phyloP scores from a whole-genome alignment of 92 coral and sea anemone genomes.

The Parazoanthus atlanticus region DNA sequence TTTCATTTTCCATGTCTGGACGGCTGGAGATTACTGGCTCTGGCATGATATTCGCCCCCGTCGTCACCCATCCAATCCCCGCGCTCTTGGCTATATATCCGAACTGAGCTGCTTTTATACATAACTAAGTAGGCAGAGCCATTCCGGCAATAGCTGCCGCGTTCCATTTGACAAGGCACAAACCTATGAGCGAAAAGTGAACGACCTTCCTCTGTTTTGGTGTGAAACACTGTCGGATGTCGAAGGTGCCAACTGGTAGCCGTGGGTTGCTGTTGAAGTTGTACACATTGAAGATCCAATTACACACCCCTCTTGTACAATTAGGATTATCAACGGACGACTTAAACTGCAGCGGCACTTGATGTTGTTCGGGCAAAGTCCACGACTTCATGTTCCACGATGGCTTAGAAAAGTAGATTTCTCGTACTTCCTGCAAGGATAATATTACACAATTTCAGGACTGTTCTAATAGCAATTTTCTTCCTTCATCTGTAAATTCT shows the following conservation, averaged over 20 bases:
- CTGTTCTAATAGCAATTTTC: not conserved
- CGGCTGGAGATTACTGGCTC: no score
- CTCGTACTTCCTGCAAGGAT: slow-evolving; percentile 40
- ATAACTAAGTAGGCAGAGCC: no score
- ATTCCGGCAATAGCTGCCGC: no score
- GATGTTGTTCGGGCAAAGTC: slow-evolving; percentile 50
- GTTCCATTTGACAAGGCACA: not conserved
- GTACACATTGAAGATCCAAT: slow-evolving; percentile 30
- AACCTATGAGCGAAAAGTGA: slow-evolving; percentile 34
- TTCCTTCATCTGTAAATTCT: no score
- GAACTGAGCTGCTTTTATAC: no score
- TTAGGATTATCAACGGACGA: not conserved
- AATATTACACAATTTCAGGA: not conserved
- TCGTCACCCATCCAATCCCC: no score
- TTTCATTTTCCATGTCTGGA: no score
- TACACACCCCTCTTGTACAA: not conserved
- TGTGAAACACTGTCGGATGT: slow-evolving; percentile 67
- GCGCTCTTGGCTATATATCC: no score
- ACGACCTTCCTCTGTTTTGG: slow-evolving; percentile 14
- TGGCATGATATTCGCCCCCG: no score
- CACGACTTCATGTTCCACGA: slow-evolving; percentile 69
- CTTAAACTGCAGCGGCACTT: slow-evolving; percentile 62
- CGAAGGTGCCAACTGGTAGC: slow-evolving; percentile 58
- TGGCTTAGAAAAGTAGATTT: slow-evolving; percentile 72
- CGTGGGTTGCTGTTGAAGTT: slow-evolving; percentile 67